Evolutionary conservation across 2,888 invertebrate genomes (phyloP).

Genomic region (Cryptophagus acutangulus): DNA sequence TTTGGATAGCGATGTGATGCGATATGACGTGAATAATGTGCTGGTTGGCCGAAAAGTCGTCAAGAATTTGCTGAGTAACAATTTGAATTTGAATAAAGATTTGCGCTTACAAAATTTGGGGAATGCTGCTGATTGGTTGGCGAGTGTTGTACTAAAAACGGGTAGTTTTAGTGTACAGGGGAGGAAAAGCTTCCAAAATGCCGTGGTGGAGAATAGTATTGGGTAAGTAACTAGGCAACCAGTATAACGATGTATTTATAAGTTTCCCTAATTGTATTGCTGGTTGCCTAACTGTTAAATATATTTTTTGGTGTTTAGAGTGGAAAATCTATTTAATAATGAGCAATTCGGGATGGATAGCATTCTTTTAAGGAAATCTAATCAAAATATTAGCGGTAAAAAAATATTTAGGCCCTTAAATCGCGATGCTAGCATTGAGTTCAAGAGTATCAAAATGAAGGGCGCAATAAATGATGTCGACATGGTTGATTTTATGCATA

Average conservation of each 20-base stretch:
- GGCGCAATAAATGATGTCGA: slow-evolving; percentile 38
- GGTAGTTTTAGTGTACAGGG: slow-evolving; percentile 48
- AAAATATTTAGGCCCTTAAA: slow-evolving; percentile 35
- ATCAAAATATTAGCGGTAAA: slow-evolving; percentile 45
- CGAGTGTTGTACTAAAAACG: slow-evolving; percentile 44
- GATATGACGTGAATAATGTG: slow-evolving; percentile 45
- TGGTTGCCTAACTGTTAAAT: no score
- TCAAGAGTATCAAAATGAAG: slow-evolving; percentile 38
- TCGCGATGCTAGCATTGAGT: slow-evolving; percentile 22
- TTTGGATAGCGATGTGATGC: slow-evolving; percentile 51
- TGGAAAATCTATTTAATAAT: slow-evolving; percentile 40
- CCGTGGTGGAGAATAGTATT: slow-evolving; percentile 43
- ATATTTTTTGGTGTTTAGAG: slow-evolving; percentile 27
- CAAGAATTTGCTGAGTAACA: slow-evolving; percentile 40
- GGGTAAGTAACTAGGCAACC: slow-evolving; percentile 27
- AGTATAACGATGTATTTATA: slow-evolving; percentile 12
- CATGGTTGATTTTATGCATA: slow-evolving; percentile 34
- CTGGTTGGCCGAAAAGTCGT: slow-evolving; percentile 49
- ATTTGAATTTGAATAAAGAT: slow-evolving; percentile 40
- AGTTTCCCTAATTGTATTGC: no score
- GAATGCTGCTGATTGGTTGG: slow-evolving; percentile 49
- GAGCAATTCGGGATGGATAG: slow-evolving; percentile 38
- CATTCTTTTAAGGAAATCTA: slow-evolving; percentile 40
- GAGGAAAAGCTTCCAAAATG: slow-evolving; percentile 46
- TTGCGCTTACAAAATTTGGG: slow-evolving; percentile 47